These are phyloP conservation scores for Rhorus exstirpatorius DNA, from an alignment of 2,888 invertebrate species.

Conservation along the genomic window DNA sequence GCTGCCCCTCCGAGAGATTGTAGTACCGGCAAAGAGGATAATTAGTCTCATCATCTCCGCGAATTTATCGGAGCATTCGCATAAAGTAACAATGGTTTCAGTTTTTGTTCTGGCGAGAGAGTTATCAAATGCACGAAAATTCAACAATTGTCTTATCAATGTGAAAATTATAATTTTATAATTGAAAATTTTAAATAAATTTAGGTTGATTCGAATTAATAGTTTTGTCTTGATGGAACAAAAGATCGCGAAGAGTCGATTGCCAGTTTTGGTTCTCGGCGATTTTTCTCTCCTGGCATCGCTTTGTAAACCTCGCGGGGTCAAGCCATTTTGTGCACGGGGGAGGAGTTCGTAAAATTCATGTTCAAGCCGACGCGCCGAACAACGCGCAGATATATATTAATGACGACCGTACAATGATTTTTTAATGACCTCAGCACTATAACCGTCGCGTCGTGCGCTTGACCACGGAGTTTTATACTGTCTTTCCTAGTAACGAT, in stretches of 20 bases:
- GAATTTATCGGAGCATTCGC: neutral
- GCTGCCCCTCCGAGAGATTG: neutral
- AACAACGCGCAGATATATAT: conserved; percentile 66
- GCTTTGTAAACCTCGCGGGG: neutral
- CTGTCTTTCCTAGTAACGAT: conserved; percentile 82
- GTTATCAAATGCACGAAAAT: too few species aligned
- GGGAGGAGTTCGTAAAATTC: conserved; percentile 48
- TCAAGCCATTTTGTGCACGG: conserved; percentile 16
- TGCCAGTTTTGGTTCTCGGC: too few species aligned
- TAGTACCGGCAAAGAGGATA: neutral
- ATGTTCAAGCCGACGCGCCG: conserved; percentile 45
- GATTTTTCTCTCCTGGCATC: neutral
- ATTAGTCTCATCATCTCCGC: conserved; percentile 38
- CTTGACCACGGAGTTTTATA: conserved; percentile 76
- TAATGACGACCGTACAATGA: conserved; percentile 70
- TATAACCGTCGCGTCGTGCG: conserved; percentile 65
- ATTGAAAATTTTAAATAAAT: too few species aligned
- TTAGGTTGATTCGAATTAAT: too few species aligned
- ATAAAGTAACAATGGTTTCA: neutral
- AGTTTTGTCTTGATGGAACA: too few species aligned
- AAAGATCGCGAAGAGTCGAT: too few species aligned
- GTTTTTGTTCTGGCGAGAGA: neutral
- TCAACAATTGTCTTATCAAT: too few species aligned
- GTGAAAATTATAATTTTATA: too few species aligned
- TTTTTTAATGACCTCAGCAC: conserved; percentile 66